Percentiles rank a stretch among this genome's conserved stretches.
Evolutionary conservation across 92 coral and sea anemone species (phyloP).

Genomic region (Scolanthus callimorphus): DNA sequence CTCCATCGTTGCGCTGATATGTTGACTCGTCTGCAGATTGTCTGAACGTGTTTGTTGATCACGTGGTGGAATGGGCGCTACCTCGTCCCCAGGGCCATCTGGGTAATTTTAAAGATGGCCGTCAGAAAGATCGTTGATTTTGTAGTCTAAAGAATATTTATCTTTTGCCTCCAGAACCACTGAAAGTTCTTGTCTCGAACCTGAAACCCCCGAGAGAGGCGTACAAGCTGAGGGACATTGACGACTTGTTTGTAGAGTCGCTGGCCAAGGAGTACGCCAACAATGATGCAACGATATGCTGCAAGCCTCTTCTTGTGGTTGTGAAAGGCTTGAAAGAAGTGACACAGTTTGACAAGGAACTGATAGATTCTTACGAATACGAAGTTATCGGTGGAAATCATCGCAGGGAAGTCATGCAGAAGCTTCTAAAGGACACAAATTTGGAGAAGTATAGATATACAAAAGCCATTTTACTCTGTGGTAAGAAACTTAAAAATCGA

Average conservation of each 20-base stretch:
- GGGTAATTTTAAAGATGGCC: too few relatives aligned
- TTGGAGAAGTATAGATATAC: slow-evolving; percentile 7
- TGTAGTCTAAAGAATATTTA: too few relatives aligned
- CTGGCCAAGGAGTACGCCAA: slow-evolving; percentile 5
- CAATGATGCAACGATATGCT: slow-evolving; percentile 7
- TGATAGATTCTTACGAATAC: slow-evolving; percentile 12
- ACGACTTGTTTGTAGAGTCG: slow-evolving; percentile 12
- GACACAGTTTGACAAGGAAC: slow-evolving; percentile 4
- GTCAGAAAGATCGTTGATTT: too few relatives aligned
- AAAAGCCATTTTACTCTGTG: slow-evolving; percentile 15
- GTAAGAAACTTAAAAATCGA: too few relatives aligned
- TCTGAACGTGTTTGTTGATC: too few relatives aligned
- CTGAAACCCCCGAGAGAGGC: slow-evolving; percentile 10
- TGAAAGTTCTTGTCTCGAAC: slow-evolving; percentile 18
- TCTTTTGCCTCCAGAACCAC: slow-evolving; percentile 4
- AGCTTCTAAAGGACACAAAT: too few relatives aligned
- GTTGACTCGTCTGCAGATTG: too few relatives aligned
- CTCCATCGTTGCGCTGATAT: too few relatives aligned
- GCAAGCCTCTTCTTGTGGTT: slow-evolving; percentile 12
- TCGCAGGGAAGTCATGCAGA: too few relatives aligned
- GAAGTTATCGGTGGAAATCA: too few relatives aligned
- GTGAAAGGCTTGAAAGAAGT: slow-evolving; percentile 11
- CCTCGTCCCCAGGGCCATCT: too few relatives aligned
- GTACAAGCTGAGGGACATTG: slow-evolving; percentile 15
- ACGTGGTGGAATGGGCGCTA: background rate